Percentiles rank a stretch among this genome's conserved stretches.
These are phyloP conservation scores for Lophura nycthemera DNA, from an alignment of 2,113 vertebrate species.

Conservation along the genomic window DNA sequence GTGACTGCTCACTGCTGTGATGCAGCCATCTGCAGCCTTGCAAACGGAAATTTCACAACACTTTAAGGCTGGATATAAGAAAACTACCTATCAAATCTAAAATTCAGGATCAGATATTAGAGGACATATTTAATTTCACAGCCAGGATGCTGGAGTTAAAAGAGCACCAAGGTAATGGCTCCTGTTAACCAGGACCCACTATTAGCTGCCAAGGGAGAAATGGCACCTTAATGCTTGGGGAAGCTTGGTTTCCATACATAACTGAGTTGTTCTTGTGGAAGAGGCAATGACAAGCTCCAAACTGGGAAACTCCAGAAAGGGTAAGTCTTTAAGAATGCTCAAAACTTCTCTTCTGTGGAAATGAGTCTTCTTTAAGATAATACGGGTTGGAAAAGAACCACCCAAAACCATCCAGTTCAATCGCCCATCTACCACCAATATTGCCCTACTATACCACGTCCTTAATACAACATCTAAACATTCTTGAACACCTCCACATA, in stretches of 20 bases:
- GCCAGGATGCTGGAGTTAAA: fast-evolving
- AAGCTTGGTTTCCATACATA: not conserved
- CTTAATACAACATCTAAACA: too few relatives aligned
- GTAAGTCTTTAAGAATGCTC: not conserved
- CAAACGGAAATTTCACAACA: not conserved
- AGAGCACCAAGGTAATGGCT: fast-evolving
- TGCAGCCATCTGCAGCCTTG: not conserved
- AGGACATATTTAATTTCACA: not conserved
- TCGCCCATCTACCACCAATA: too few relatives aligned
- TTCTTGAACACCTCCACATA: too few relatives aligned
- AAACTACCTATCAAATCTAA: not conserved
- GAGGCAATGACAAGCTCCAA: not conserved
- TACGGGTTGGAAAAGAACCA: not conserved
- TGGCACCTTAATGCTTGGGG: not conserved
- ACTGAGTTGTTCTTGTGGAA: not conserved
- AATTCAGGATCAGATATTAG: not conserved
- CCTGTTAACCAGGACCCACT: not conserved
- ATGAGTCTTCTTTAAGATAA: not conserved
- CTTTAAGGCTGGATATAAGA: not conserved
- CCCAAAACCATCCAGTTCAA: too few relatives aligned
- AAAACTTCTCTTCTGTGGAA: not conserved
- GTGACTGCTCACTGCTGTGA: not conserved
- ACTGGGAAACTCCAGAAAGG: not conserved
- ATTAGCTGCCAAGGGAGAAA: not conserved
- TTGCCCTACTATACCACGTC: too few relatives aligned